Conservation (phyloP, 2,888 invertebrate genomes). For the Drosophila paucipuncta region DNA sequence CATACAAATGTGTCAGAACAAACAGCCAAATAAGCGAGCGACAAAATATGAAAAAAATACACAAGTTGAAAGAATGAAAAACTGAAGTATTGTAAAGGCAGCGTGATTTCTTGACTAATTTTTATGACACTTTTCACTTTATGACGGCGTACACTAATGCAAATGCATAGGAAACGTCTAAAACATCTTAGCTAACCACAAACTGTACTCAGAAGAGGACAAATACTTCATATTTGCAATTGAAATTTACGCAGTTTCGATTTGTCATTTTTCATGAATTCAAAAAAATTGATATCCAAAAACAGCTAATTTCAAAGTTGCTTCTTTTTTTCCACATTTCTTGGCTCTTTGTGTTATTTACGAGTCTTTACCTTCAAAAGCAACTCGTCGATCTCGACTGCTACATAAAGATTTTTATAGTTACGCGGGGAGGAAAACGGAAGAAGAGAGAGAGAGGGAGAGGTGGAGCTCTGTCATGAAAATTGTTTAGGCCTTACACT, state of each 20-base stretch:
- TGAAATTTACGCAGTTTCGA: neutral
- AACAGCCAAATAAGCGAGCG: slow-evolving; percentile 66
- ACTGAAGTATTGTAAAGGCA: slow-evolving; percentile 35
- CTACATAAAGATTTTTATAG: slow-evolving; percentile 69
- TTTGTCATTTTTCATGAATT: neutral
- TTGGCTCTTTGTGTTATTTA: slow-evolving; percentile 18
- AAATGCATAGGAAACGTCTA: neutral
- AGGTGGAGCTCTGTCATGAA: slow-evolving; percentile 56
- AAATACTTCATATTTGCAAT: neutral
- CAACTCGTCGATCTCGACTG: slow-evolving; percentile 41
- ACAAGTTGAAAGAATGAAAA: slow-evolving; percentile 14
- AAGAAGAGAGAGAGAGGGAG: neutral
- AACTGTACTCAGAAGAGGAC: neutral
- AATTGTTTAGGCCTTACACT: slow-evolving; percentile 52
- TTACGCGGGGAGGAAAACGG: neutral
- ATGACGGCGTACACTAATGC: slow-evolving; percentile 45
- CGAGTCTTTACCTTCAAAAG: slow-evolving; percentile 51
- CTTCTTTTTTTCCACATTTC: slow-evolving; percentile 8
- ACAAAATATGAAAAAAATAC: slow-evolving; percentile 34
- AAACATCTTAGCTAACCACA: neutral
- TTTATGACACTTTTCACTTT: slow-evolving; percentile 82
- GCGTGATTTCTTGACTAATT: slow-evolving; percentile 80
- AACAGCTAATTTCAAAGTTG: slow-evolving; percentile 58
- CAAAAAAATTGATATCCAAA: neutral
- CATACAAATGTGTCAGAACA: slow-evolving; percentile 81